Percentiles rank a stretch among this genome's conserved stretches.
These are phyloP conservation scores for Morbakka virulenta DNA, from an alignment of 30 jellyfish, hydroid and myxozoan species.

Conservation along the genomic window DNA sequence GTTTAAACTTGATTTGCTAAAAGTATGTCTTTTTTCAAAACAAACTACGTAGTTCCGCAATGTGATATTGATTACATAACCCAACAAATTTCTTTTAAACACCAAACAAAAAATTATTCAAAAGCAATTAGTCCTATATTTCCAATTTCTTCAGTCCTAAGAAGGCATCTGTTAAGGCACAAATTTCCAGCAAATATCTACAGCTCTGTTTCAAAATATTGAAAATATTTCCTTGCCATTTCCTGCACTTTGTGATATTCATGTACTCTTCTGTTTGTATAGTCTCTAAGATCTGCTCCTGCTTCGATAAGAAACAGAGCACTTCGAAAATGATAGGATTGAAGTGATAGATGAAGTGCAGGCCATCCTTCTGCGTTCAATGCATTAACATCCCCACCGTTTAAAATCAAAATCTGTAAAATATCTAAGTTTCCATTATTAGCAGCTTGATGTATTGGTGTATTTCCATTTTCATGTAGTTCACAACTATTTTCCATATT, in stretches of 20 bases:
- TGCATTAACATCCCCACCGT: conserved; percentile 35
- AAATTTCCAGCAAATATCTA: too few relatives aligned
- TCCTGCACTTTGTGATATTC: conserved; percentile 20
- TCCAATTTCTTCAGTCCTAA: too few relatives aligned
- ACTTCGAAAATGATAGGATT: conserved; percentile 29
- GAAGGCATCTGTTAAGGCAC: too few relatives aligned
- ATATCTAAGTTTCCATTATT: conserved; percentile 35
- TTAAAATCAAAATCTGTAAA: conserved; percentile 18
- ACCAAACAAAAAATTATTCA: too few relatives aligned
- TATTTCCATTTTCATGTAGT: background rate
- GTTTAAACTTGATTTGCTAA: too few relatives aligned
- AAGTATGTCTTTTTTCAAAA: too few relatives aligned
- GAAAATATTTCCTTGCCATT: conserved; percentile 19
- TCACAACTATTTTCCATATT: background rate
- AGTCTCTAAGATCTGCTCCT: conserved; percentile 32
- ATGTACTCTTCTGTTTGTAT: conserved; percentile 25
- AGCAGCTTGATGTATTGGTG: conserved; percentile 49
- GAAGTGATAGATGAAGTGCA: conserved; percentile 43
- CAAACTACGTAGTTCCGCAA: too few relatives aligned
- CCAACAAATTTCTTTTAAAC: too few relatives aligned
- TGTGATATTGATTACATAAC: too few relatives aligned
- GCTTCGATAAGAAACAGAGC: conserved; percentile 65
- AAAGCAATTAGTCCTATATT: too few relatives aligned
- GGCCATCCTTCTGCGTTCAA: conserved; percentile 47
- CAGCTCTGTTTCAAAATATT: conserved; percentile 32